phyloP scores from a whole-genome alignment of 2,797 vertebrate genomes.

The Mus caroli region DNA sequence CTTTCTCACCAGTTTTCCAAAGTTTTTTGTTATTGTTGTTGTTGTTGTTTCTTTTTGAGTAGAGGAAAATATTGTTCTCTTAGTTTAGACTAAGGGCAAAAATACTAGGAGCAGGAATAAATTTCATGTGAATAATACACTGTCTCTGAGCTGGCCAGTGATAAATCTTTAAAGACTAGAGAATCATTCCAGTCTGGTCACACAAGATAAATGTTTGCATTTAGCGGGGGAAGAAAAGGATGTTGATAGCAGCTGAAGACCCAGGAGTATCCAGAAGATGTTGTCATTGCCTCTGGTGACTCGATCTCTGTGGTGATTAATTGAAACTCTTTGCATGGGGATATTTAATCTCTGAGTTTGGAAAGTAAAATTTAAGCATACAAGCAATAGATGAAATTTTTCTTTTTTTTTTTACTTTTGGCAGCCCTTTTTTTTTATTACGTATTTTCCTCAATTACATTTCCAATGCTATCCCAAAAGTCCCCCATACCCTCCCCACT shows the following conservation, averaged over 20 bases:
- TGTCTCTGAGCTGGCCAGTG: constrained; percentile 37
- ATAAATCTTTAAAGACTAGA: constrained; percentile 63
- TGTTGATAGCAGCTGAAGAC: constrained; percentile 51
- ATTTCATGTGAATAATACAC: constrained; percentile 68
- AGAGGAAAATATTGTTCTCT: constrained; percentile 31
- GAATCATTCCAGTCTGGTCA: constrained; percentile 45
- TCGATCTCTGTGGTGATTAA: constrained; percentile 58
- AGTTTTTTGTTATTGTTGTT: background rate
- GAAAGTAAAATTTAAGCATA: constrained; percentile 70
- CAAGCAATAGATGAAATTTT: constrained; percentile 57
- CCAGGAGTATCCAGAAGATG: constrained; percentile 54
- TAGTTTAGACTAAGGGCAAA: constrained; percentile 57
- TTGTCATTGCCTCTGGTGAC: constrained; percentile 58
- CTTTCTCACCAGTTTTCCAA: constrained; percentile 20
- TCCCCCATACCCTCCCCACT: too few species aligned
- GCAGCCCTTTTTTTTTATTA: too few species aligned
- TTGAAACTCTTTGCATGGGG: constrained; percentile 53
- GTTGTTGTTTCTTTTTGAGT: background rate
- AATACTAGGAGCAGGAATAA: constrained; percentile 42
- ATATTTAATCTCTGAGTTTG: constrained; percentile 71
- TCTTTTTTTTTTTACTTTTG: too few species aligned
- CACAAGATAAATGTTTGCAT: constrained; percentile 58
- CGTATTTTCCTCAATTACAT: too few species aligned
- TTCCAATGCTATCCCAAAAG: too few species aligned
- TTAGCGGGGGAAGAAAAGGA: constrained; percentile 29